Percentiles rank a stretch among this genome's conserved stretches.
These are phyloP conservation scores for Ceratosolen fusciceps DNA, from an alignment of 1,140 invertebrate genomes.

Conservation along the genomic window DNA sequence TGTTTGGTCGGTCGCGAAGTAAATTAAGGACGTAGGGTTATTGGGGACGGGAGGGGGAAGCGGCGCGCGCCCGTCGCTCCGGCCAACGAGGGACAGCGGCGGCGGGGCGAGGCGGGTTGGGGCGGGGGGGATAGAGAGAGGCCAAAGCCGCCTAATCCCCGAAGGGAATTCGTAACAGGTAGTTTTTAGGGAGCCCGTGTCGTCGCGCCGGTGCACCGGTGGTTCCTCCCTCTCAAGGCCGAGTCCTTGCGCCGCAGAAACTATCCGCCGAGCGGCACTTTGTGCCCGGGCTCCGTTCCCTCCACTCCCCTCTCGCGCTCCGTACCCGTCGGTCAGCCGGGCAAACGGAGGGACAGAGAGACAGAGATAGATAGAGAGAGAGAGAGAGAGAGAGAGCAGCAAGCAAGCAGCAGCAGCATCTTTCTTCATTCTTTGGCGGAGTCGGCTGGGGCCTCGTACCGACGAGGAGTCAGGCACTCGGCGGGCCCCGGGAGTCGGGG, in stretches of 20 bases:
- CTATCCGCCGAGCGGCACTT: not conserved
- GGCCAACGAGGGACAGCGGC: not conserved
- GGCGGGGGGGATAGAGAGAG: not conserved
- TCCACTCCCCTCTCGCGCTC: not conserved
- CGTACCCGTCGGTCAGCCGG: not conserved
- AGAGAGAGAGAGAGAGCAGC: no score
- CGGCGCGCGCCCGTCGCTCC: not conserved
- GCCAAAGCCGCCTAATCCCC: constrained; percentile 30
- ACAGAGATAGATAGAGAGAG: no score
- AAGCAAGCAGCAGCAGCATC: no score
- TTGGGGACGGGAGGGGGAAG: not conserved
- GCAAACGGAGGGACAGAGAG: no score
- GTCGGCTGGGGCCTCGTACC: not conserved
- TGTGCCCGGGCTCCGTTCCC: not conserved
- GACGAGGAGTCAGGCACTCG: no score
- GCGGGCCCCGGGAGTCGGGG: not conserved
- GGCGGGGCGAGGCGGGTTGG: not conserved
- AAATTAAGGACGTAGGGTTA: constrained; percentile 20
- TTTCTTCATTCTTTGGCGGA: not conserved
- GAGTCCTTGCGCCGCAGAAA: constrained; percentile 15
- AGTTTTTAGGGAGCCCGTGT: constrained; percentile 41
- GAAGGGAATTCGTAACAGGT: constrained; percentile 45
- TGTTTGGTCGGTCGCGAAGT: not conserved
- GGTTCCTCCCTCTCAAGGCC: constrained; percentile 33
- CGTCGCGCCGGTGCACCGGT: constrained; percentile 1